These are phyloP conservation scores for Hirundo rustica DNA, from an alignment of 2,797 vertebrate genomes.

Conservation along the genomic window DNA sequence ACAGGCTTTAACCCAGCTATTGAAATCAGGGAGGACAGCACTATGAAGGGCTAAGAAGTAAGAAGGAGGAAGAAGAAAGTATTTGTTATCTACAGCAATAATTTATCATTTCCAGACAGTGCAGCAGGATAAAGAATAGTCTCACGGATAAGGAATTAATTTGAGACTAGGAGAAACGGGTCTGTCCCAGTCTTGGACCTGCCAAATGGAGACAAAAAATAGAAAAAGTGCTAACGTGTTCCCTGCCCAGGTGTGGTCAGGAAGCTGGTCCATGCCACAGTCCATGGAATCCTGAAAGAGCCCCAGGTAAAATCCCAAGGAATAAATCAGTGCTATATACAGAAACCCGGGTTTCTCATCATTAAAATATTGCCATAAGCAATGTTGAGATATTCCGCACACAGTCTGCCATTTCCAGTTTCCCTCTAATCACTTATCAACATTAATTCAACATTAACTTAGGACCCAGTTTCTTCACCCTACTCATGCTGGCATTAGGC, in stretches of 20 bases:
- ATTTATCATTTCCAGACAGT: constrained; percentile 24
- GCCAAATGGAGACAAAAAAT: neutral
- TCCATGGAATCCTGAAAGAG: neutral
- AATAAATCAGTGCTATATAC: neutral
- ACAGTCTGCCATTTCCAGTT: constrained; percentile 16
- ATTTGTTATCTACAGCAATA: constrained; percentile 2
- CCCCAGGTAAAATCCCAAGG: neutral
- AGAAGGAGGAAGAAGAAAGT: neutral
- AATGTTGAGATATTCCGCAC: neutral
- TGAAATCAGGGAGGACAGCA: neutral
- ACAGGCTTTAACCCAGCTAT: neutral
- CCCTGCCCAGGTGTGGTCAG: neutral
- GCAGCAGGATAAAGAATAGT: constrained; percentile 18
- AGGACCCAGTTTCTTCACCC: constrained; percentile 22
- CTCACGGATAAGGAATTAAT: constrained; percentile 10
- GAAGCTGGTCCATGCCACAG: neutral
- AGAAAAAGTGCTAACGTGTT: neutral
- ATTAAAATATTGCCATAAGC: neutral
- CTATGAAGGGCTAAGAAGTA: neutral
- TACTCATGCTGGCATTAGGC: neutral
- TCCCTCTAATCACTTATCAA: constrained; percentile 8
- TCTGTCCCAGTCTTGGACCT: neutral
- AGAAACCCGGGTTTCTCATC: neutral
- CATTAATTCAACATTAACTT: constrained; percentile 34
- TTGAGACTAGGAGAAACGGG: neutral